Base-by-base conservation (phyloP, 1,140 invertebrate genomes). In the Parasteatoda tepidariorum region DNA sequence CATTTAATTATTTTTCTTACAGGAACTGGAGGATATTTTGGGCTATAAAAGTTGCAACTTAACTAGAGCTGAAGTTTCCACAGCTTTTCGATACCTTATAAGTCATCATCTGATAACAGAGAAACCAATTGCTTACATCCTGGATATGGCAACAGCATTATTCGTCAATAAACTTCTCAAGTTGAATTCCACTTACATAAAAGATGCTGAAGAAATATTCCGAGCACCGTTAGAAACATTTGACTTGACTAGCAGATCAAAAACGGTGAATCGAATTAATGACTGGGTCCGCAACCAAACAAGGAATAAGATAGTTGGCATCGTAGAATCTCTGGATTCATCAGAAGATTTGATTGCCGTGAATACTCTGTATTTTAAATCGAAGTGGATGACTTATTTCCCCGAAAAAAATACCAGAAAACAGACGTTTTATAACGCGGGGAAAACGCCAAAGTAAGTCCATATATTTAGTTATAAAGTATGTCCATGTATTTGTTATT, bases 321-420 rank as follows among this genome's bases (percentile, higher is more conserved):
- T 55, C 6, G 31, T 71, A 18, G 15, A 71, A 6, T 28, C 18
- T n/a, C 9, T 71, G 0, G 41, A 55, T 33, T 9, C 22, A 0
- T n/a, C 18, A 9, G 26, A 9, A 2, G 68, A 71, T 30, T 18
- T 57, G 26, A 57, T 57, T 6, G 28, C 18, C 0, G 2, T 71
- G 26, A 71, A 54, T 71, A 26, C 48, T 28, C 26, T 28, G 3
- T 55, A 55, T 55, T 71, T 71, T 28, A 71, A 71, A 71, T n/a
- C 18, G 15, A 26, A 2, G 5, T 71, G 68, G 68, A 0, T 30
- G 26, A 11, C 18, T 2, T 28, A 13, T 11, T 71, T 71, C 30
- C 6, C 41, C 3, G 24, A 5, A 5, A 6, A 33, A 6, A 18
- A 55, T 13, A 71, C 41, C 13, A 3, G 3, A 22, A 2, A 7